Evolutionary conservation across 2,113 vertebrate genomes (phyloP), one percentile per base, ranked within the genome.

Genomic region (Emydocephalus ijimae): DNA sequence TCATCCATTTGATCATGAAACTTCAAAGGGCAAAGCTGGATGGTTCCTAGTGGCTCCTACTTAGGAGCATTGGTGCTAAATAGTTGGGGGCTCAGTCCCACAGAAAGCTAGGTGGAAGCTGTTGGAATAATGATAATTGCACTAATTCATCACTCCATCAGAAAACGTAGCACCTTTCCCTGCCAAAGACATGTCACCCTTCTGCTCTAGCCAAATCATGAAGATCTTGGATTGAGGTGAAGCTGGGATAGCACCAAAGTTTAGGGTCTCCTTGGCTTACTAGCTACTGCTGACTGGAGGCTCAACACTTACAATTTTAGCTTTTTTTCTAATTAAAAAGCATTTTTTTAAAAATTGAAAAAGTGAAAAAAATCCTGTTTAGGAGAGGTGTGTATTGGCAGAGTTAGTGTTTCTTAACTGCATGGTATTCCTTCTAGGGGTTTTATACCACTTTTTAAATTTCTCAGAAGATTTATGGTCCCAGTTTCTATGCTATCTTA

Each of bases 361-460:
- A 20, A 0, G 93, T 50, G 89, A 95, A 94, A 92, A 93, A 94
- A 91, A 92, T 94, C 95, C 96, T 94, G 94, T 94, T 95, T 93
- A 95, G 96, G 95, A 95, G 95, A 95, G 94, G 93, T 95, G 94
- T 95, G 91, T 95, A 89, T n/a, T 93, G 96, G 95, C 74, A 95
- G 95, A 95, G 93, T 95, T 95, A 96, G 95, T 96, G 96, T 96
- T 97, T 97, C 96, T 96, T 96, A 95, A 93, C 93, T 96, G 96
- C 96, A 95, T 96, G 96, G 96, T 92, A 57, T 96, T 95, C 94
- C 97, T 97, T 94, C 95, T 34, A 0, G 96, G 96, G 95, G 91
- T 97, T 95, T 97, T 96, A 95, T 97, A 97, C 95, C 96, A 96
- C 94, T 97, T 96, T 96, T 96, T 97, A 96, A 96, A 96, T 97